These are phyloP conservation scores for Peromyscus eremicus DNA, from an alignment of 2,797 vertebrate genomes.

Conservation along the genomic window DNA sequence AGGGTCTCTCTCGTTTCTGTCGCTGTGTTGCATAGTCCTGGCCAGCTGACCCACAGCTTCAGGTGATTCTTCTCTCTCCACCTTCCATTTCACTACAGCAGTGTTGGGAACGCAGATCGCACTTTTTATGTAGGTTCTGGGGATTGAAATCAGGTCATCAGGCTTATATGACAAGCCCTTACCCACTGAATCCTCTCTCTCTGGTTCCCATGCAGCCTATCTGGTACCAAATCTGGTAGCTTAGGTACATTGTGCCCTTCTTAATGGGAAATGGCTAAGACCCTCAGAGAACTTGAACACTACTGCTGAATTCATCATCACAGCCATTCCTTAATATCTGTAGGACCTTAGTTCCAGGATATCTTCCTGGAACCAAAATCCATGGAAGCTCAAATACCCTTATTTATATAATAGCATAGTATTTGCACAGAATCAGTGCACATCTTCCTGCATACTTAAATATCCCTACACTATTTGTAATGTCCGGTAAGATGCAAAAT, in stretches of 20 bases:
- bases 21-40: neutral
- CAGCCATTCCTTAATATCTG: neutral
- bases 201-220: neutral
- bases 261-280: conserved; percentile 35
- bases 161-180: neutral
- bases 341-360: neutral
- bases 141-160: neutral
- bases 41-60: neutral
- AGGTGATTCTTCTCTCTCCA: neutral
- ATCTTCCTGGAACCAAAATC: neutral
- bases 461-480: neutral
- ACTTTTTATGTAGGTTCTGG: neutral
- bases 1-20: neutral
- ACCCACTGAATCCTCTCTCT: neutral
- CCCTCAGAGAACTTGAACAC: neutral
- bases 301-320: neutral
- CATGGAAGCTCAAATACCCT: neutral
- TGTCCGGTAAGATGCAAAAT: neutral
- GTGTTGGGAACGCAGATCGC: neutral
- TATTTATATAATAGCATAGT: neutral
- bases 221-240: neutral
- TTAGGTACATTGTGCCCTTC: neutral
- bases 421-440: neutral
- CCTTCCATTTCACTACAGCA: neutral
- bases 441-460: neutral